A percentile compares a stretch with the other conserved stretches of the same genome.
Conservation (phyloP, 2,888 invertebrate genomes). For the Drosophila cracens region DNA sequence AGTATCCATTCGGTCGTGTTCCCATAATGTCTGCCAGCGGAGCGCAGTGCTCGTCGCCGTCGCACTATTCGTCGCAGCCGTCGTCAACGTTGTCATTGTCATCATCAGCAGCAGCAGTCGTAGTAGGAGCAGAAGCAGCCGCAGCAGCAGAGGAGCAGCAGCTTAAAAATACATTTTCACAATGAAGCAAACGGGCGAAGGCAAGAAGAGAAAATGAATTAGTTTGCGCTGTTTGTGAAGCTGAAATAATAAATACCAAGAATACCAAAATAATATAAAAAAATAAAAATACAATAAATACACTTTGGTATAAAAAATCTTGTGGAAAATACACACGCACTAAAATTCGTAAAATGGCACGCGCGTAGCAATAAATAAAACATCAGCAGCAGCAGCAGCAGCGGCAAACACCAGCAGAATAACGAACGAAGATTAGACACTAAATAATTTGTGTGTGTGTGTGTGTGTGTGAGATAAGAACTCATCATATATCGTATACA, state of each 20-base stretch:
- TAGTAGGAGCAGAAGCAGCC: constrained; percentile 38
- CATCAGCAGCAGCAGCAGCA: constrained; percentile 28
- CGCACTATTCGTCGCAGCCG: constrained; percentile 71
- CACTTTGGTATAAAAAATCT: constrained; percentile 29
- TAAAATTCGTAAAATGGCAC: constrained; percentile 62
- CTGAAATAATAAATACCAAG: constrained; percentile 49
- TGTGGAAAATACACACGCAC: constrained; percentile 27
- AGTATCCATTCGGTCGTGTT: constrained; percentile 85
- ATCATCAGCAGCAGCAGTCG: constrained; percentile 52
- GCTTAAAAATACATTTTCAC: constrained; percentile 81
- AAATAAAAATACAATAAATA: constrained; percentile 35
- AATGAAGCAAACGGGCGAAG: constrained; percentile 75
- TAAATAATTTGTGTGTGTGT: constrained; percentile 24
- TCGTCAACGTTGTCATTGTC: constrained; percentile 77
- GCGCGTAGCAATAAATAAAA: constrained; percentile 70
- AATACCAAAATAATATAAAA: constrained; percentile 27
- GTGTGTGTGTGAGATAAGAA: constrained; percentile 49
- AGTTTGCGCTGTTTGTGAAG: constrained; percentile 47
- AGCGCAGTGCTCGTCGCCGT: constrained; percentile 65
- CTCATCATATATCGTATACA: constrained; percentile 23
- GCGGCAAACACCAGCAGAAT: constrained; percentile 5
- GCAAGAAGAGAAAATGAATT: constrained; percentile 65
- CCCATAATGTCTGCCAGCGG: constrained; percentile 83
- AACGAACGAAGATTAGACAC: constrained; percentile 32
- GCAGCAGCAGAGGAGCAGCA: constrained; percentile 52